Evolutionary conservation across 1,140 invertebrate genomes (phyloP).

Genomic region (Harpegnathos saltator): DNA sequence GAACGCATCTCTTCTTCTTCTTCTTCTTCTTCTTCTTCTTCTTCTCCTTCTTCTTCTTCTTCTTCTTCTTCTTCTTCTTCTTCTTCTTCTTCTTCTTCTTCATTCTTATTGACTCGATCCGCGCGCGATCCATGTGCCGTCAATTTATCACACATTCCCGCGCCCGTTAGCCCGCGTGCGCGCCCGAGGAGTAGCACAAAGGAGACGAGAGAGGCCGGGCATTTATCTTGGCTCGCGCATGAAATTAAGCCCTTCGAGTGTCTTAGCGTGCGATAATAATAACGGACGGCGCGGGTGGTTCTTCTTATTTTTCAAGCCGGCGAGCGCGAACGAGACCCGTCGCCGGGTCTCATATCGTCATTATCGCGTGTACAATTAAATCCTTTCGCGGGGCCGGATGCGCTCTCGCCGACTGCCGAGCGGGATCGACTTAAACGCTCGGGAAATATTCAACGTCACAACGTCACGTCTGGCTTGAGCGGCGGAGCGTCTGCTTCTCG

Average conservation of each 20-base stretch:
- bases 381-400: constrained; percentile 57
- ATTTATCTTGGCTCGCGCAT: constrained; percentile 65
- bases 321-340: constrained; percentile 74
- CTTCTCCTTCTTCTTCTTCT: too few relatives aligned
- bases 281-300: constrained; percentile 80
- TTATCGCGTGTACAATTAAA: constrained; percentile 67
- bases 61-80: too few relatives aligned
- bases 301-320: constrained; percentile 80
- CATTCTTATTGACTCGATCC: constrained; percentile 42
- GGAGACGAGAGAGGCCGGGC: constrained; percentile 38
- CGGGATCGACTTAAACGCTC: constrained; percentile 35
- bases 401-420: constrained; percentile 54
- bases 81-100: too few relatives aligned
- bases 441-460: constrained; percentile 11
- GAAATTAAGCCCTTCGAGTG: constrained; percentile 72
- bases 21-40: too few relatives aligned
- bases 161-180: neutral
- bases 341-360: constrained; percentile 64
- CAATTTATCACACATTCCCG: constrained; percentile 40
- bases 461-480: neutral
- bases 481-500: neutral
- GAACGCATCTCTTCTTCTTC: too few relatives aligned
- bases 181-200: constrained; percentile 40
- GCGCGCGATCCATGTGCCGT: constrained; percentile 17
- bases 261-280: constrained; percentile 80